Conservation (phyloP, 2,888 invertebrate genomes). For the Tetragnatha montana region DNA sequence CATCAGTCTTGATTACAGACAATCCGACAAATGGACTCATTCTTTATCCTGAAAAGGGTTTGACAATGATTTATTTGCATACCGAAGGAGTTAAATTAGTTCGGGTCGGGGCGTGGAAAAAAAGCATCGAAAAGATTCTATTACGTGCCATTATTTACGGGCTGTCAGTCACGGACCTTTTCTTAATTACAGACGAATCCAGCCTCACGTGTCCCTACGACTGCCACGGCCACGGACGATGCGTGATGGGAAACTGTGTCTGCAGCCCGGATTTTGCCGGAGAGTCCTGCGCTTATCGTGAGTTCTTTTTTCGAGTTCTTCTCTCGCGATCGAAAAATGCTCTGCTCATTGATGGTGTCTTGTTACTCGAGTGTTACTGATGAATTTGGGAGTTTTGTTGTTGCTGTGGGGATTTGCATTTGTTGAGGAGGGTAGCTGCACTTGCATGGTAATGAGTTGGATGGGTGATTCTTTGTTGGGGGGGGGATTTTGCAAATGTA, state of each 20-base stretch:
- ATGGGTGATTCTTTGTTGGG: too few relatives aligned
- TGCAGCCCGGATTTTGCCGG: constrained; percentile 78
- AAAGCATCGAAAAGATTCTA: not conserved
- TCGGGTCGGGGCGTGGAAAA: not conserved
- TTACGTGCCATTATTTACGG: not conserved
- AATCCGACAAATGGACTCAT: constrained; percentile 23
- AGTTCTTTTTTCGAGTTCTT: constrained; percentile 49
- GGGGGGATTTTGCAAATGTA: too few relatives aligned
- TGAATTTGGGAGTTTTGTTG: too few relatives aligned
- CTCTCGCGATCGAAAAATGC: too few relatives aligned
- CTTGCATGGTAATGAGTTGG: too few relatives aligned
- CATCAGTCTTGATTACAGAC: constrained; percentile 37
- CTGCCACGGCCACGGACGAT: constrained; percentile 92
- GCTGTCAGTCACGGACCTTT: not conserved
- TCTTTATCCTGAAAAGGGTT: not conserved
- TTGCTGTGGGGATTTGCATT: too few relatives aligned
- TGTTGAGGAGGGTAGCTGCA: too few relatives aligned
- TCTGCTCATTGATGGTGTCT: too few relatives aligned
- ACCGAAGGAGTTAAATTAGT: constrained; percentile 11
- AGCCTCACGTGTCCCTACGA: constrained; percentile 91
- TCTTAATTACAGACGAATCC: constrained; percentile 82
- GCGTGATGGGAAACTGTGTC: constrained; percentile 93
- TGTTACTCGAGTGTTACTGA: too few relatives aligned
- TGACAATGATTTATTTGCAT: constrained; percentile 33
- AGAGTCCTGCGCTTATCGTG: constrained; percentile 74